Evolutionary conservation across 2,113 vertebrate species (phyloP), one percentile per base, ranked within the genome.

Genomic region (Percopsis transmontana): DNA sequence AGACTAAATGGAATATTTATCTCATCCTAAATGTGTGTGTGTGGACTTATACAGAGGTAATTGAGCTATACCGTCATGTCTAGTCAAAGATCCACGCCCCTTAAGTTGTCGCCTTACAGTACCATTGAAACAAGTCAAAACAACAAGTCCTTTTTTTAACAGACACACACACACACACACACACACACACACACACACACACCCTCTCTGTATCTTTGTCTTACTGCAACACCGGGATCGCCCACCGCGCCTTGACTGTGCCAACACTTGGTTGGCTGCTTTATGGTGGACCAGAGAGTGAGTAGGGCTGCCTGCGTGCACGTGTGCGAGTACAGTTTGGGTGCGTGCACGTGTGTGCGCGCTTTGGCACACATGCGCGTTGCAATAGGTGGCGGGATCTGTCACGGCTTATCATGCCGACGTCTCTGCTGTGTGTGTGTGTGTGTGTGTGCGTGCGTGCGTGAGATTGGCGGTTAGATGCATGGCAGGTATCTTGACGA

Each of bases 401-500:
- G 16, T 51, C 13, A 5, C 53, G 1, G 0, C 58, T 80, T 73
- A 79, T 90, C 63, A 13, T 7, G 55, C 41, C 70, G 10, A 66
- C 39, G 15, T 81, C 86, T 88, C 81, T 81, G 75, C 68, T 27
- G 5, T 0, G 57, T 79, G 72, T 12, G 68, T 48, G 65, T 38
- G 16, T 19, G 12, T 20, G 60, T 33, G 15, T 10, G 21, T 45
- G 24, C 11, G 12, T 50, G 23, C 27, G 23, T 20, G 59, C 8
- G 33, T 38, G 60, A 72, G 81, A 70, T 84, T 59, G 68, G 23
- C 81, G 81, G 87, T 8, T 51, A 88, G 81, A 88, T 86, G 82
- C 70, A 44, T 81, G 13, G 9, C 76, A 68, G 80, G 82, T 85
- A 88, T 89, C 86, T 85, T 60, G 76, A 88, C 84, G 82, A 57